A percentile compares a stretch with the other conserved stretches of the same genome.
phyloP scores from a whole-genome alignment of 2,113 vertebrate species.

The Eptesicus fuscus region DNA sequence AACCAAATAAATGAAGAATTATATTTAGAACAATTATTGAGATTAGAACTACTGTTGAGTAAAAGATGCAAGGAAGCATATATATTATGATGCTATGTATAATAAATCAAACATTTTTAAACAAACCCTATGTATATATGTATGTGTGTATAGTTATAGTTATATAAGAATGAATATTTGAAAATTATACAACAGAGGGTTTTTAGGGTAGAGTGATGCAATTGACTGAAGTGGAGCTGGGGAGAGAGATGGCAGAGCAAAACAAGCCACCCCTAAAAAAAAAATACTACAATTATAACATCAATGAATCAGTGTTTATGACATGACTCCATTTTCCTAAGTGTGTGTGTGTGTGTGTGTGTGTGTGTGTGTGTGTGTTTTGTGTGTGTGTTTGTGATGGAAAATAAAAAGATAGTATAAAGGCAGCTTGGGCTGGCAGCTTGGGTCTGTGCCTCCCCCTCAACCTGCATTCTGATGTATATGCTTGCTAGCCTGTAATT shows the following conservation, averaged over 20 bases:
- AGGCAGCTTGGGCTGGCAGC: no score
- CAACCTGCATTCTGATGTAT: no score
- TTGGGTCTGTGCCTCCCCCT: no score
- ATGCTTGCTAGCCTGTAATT: no score
- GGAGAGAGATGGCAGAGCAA: neutral
- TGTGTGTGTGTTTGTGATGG: neutral
- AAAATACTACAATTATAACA: neutral
- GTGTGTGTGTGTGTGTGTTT: neutral
- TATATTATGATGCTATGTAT: neutral
- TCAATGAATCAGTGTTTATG: no score
- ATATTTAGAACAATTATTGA: neutral
- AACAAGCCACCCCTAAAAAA: neutral
- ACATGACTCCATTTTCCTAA: neutral
- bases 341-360: neutral
- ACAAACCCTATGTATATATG: neutral
- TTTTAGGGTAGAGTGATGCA: neutral
- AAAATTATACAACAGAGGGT: neutral
- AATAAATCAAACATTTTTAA: neutral
- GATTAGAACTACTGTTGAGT: neutral
- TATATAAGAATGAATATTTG: neutral
- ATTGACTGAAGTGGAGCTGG: neutral
- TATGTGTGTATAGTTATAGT: neutral
- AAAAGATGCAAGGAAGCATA: neutral
- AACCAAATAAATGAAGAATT: conserved; percentile 16
- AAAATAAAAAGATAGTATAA: neutral